phyloP scores from a whole-genome alignment of 2,888 invertebrate genomes.

The Pardosa pseudoannulata region DNA sequence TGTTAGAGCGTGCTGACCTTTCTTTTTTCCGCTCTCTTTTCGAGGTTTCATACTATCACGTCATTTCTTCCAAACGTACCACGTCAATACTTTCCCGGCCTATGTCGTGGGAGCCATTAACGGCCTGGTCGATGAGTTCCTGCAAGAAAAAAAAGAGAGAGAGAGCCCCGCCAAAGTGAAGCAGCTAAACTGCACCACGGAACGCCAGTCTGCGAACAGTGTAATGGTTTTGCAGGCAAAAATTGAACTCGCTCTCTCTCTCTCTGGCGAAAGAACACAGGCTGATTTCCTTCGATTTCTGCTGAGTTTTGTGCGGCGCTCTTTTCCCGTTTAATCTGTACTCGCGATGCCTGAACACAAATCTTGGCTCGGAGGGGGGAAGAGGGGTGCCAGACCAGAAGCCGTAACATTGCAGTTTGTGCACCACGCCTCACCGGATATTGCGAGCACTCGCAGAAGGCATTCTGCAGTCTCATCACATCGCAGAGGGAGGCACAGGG shows the following conservation, averaged over 20 bases:
- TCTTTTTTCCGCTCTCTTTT: too few relatives aligned
- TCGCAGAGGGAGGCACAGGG: not conserved
- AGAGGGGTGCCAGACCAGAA: not conserved
- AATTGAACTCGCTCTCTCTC: not conserved
- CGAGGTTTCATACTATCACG: too few relatives aligned
- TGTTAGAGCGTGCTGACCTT: too few relatives aligned
- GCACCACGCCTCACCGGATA: constrained; percentile 11
- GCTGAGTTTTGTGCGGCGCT: constrained; percentile 10
- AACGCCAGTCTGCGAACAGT: not conserved
- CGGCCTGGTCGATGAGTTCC: not conserved
- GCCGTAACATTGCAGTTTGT: not conserved
- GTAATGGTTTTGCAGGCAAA: not conserved
- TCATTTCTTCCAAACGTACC: too few relatives aligned
- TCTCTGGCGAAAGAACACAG: not conserved
- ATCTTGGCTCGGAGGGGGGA: not conserved
- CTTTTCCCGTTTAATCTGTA: constrained; percentile 5
- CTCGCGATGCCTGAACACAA: constrained; percentile 3
- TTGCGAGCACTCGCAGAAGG: constrained; percentile 8
- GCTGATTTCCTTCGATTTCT: constrained; percentile 8
- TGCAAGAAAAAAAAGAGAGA: too few relatives aligned
- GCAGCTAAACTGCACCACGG: not conserved
- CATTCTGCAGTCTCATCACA: constrained; percentile 17
- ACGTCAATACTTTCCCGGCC: too few relatives aligned
- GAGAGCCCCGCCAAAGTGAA: too few relatives aligned
- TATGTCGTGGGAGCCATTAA: not conserved